phyloP scores from a whole-genome alignment of 2,113 vertebrate species.

The Tachuris rubrigastra region DNA sequence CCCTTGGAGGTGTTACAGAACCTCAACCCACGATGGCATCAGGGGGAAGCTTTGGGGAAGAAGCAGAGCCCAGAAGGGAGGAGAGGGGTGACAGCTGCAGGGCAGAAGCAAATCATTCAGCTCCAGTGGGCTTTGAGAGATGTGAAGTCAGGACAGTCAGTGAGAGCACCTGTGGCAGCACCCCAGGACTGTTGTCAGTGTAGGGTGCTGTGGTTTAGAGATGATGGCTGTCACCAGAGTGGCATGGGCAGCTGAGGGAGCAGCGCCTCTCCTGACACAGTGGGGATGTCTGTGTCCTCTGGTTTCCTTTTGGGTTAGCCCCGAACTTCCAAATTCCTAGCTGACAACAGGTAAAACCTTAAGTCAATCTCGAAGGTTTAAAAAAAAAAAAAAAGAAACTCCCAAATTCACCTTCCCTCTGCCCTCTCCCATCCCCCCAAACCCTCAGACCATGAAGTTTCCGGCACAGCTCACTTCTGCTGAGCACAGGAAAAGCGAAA shows the following conservation, averaged over 20 bases:
- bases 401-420: not conserved
- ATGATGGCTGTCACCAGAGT: not conserved
- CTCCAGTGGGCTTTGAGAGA: not conserved
- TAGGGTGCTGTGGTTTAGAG: not conserved
- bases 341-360: not conserved
- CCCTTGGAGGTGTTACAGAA: not conserved
- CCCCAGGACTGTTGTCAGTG: rapidly evolving
- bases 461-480: constrained; percentile 62
- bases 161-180: not conserved
- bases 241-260: not conserved
- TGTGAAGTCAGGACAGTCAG: rapidly evolving
- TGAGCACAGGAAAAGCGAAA: constrained; percentile 35
- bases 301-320: not conserved
- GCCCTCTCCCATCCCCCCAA: constrained; percentile 29
- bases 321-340: not conserved
- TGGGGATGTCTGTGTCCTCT: not conserved
- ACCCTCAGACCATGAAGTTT: constrained; percentile 29
- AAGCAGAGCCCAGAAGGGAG: not conserved
- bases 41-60: not conserved
- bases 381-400: not conserved
- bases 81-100: not conserved
- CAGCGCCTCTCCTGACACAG: not conserved
- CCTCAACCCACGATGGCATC: not conserved
- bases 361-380: not conserved
- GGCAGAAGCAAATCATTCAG: not conserved